phyloP scores from a whole-genome alignment of 2,113 vertebrate genomes.

The Empidonax alnorum region DNA sequence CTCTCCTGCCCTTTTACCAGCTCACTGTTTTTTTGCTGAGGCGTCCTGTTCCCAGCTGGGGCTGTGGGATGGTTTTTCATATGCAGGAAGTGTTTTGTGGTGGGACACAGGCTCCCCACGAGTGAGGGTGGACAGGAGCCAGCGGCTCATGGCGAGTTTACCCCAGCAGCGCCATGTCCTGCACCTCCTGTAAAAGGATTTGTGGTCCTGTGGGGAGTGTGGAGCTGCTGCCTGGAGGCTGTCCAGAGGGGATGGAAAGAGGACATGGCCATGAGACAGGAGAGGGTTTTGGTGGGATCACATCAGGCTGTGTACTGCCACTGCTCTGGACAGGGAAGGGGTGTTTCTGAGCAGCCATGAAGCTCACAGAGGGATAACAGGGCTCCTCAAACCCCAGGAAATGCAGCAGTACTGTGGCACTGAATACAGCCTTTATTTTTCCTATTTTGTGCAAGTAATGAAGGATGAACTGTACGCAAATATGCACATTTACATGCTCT shows the following conservation, averaged over 20 bases:
- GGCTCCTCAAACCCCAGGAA: background rate
- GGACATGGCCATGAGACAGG: fast-evolving
- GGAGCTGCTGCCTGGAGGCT: background rate
- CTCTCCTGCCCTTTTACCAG: background rate
- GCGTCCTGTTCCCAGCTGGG: background rate
- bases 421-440: background rate
- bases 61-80: fast-evolving
- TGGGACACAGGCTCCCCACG: fast-evolving
- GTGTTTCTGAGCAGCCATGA: background rate
- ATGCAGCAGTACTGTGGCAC: background rate
- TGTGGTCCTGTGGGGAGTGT: background rate
- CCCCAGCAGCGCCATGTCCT: background rate
- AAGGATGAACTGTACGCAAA: background rate
- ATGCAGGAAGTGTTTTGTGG: fast-evolving
- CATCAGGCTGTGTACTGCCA: fast-evolving
- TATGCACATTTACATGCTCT: background rate
- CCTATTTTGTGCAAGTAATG: slow-evolving; percentile 27
- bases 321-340: background rate
- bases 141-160: fast-evolving
- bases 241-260: background rate
- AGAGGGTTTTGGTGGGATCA: background rate
- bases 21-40: background rate
- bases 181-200: background rate
- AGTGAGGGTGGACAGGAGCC: fast-evolving
- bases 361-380: background rate